Percentiles rank a stretch among this genome's conserved stretches.
Evolutionary conservation across 1,140 invertebrate genomes (phyloP).

Genomic region (Drosophila pallidifrons): DNA sequence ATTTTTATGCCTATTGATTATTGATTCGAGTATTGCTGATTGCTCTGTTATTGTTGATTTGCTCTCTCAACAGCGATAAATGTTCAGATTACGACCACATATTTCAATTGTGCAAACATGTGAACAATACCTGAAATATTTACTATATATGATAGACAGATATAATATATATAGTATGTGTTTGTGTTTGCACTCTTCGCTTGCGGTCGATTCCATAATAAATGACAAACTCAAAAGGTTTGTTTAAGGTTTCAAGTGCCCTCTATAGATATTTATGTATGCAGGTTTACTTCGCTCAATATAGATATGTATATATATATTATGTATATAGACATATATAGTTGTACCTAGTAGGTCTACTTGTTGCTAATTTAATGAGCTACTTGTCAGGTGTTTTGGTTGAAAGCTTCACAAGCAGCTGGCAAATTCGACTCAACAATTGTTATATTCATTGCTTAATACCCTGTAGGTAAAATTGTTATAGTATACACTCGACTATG

Average conservation of each 20-base stretch:
- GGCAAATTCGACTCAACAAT: constrained; percentile 13
- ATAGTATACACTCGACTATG: no score
- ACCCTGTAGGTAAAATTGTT: background rate
- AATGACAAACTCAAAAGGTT: constrained; percentile 13
- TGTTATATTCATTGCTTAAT: background rate
- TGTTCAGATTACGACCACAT: constrained; percentile 1
- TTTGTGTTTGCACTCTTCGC: background rate
- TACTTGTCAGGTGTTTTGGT: constrained; percentile 13
- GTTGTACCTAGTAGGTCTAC: background rate
- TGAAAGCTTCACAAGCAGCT: constrained; percentile 16
- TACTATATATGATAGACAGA: background rate
- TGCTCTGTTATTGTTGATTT: background rate
- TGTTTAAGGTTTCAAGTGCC: constrained; percentile 14
- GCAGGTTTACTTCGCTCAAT: background rate
- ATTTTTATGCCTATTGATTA: background rate
- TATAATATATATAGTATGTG: background rate
- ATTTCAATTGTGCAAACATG: background rate
- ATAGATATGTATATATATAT: background rate
- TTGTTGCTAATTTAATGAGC: background rate
- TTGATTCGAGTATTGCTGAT: constrained; percentile 26
- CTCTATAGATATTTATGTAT: background rate
- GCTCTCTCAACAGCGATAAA: constrained; percentile 4
- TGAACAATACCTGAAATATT: constrained; percentile 6
- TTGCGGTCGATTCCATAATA: constrained; percentile 16
- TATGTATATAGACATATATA: background rate